A percentile compares a stretch with the other conserved stretches of the same genome.
Conservation (phyloP, 2,113 vertebrate species). For the Malurus cyaneus region DNA sequence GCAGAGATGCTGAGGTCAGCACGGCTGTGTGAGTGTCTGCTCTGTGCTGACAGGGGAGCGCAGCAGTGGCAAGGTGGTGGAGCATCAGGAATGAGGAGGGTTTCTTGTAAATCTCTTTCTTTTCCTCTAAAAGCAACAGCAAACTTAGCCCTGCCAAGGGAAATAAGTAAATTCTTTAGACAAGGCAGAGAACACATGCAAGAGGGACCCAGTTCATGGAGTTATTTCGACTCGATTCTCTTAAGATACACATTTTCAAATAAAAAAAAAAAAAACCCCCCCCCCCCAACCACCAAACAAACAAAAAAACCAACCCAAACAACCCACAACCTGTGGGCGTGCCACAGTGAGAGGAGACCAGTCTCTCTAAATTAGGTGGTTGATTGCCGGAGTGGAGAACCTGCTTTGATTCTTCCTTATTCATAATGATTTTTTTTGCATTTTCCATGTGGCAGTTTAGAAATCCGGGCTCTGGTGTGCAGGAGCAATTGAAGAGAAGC, state of each 20-base stretch:
- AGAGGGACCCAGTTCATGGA: neutral
- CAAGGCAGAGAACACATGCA: neutral
- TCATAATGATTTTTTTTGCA: neutral
- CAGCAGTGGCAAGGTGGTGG: neutral
- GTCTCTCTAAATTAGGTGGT: neutral
- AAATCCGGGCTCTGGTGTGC: neutral
- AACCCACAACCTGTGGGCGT: too few species aligned
- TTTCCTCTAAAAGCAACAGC: neutral
- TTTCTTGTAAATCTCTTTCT: neutral
- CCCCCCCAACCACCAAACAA: too few species aligned
- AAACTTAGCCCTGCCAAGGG: neutral
- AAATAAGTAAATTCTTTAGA: neutral
- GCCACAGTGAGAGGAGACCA: neutral
- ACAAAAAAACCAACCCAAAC: too few species aligned
- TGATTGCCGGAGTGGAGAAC: neutral
- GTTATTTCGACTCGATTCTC: neutral
- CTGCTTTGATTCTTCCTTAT: neutral
- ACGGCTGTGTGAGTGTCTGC: neutral
- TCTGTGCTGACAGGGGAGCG: neutral
- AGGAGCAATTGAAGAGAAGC: neutral
- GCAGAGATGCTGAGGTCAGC: neutral
- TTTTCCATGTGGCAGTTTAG: neutral
- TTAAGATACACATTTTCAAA: neutral
- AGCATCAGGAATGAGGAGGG: neutral
- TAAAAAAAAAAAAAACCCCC: neutral